Evolutionary conservation across 37 sponge, comb jelly and placozoan species (phyloP).

Genomic region (Dysidea cf. avara): DNA sequence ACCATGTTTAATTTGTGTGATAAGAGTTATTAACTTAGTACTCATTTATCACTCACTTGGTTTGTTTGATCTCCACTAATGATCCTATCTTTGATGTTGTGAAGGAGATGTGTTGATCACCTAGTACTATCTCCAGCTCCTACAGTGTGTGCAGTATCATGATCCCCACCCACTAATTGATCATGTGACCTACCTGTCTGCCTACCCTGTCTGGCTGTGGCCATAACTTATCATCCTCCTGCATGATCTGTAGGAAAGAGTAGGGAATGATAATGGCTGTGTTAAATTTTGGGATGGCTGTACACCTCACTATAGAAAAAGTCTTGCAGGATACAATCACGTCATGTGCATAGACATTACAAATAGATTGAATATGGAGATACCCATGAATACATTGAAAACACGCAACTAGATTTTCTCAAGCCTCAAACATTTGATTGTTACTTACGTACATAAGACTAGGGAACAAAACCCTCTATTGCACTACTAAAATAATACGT

Average conservation of each 20-base stretch:
- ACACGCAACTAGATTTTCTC: background rate
- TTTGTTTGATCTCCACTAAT: slow-evolving; percentile 88
- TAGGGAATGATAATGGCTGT: background rate
- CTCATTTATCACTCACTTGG: slow-evolving; percentile 58
- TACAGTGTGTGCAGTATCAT: background rate
- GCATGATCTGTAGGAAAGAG: slow-evolving; percentile 61
- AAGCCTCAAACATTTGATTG: background rate
- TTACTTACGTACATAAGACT: no score
- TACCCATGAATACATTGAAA: background rate
- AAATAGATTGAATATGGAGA: no score
- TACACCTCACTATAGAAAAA: no score
- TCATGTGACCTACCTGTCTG: slow-evolving; percentile 60
- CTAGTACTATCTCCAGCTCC: slow-evolving; percentile 97
- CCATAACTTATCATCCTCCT: slow-evolving; percentile 98
- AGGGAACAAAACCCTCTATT: no score
- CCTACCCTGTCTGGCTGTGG: slow-evolving; percentile 96
- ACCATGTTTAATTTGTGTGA: no score
- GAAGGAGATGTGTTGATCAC: slow-evolving; percentile 97
- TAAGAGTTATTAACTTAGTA: no score
- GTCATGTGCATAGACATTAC: no score
- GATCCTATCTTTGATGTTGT: slow-evolving; percentile 95
- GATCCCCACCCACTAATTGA: background rate
- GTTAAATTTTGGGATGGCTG: no score
- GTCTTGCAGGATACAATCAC: no score
- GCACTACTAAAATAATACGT: no score